Evolutionary conservation across 2,113 vertebrate genomes (phyloP), one percentile per base, ranked within the genome.

Genomic region (Coregonus clupeaformis): DNA sequence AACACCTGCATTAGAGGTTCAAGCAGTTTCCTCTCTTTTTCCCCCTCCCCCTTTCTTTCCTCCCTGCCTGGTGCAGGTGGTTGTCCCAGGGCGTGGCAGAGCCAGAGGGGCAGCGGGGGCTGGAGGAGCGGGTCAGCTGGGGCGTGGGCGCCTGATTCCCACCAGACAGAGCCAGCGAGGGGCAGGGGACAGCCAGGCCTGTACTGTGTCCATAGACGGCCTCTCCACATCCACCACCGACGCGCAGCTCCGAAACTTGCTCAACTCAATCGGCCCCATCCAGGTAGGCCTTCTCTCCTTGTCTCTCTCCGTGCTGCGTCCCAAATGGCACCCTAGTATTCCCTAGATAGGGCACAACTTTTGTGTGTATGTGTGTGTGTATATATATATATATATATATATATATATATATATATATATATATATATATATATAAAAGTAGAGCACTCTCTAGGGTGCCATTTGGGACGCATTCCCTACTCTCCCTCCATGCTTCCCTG

Each of bases 151-250:
- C 83, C 85, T 92, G 69, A 90, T 93, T 89, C 87, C 94, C 80
- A 94, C 94, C 82, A 95, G 95, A 85, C 95, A 94, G 91, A 95
- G 90, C 86, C 92, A 92, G 69, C 95, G 92, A 52, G 49, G 14
- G 67, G 89, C 86, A 75, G 89, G 89, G 45, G 95, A 97, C 83
- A 91, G 88, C 73, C 94, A 94, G 82, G 90, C 92, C 77, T 94
- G 94, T 2, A 91, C 95, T 0, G 97, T 99, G 86, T 97, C 96
- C 76, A 97, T 99, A 69, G 97, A 99, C 87, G 97, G 98, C 71
- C 96, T 99, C 80, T 99, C 98, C 63, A 95, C 96, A 3, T 98
- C 96, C 83, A 99, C 97, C 71, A 98, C 96, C 0, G 96, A 97
- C 25, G 80, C 85, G 81, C 97, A 99, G 82, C 94, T 99, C 86